Evolutionary conservation across 92 coral and sea anemone genomes (phyloP).

Genomic region (Ricordea florida): DNA sequence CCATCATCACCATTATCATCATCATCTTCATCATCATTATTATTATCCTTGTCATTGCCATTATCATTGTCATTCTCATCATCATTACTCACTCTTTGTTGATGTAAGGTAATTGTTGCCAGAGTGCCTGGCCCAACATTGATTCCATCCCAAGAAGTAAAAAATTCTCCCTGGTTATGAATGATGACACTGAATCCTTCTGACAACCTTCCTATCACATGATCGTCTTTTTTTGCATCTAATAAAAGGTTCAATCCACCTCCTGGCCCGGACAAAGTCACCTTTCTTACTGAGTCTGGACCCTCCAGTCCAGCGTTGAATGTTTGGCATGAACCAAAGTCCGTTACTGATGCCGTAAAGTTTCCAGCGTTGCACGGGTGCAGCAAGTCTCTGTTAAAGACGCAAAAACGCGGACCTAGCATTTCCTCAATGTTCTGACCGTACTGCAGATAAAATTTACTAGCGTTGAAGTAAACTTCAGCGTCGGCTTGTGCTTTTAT

Average conservation of each 20-base stretch:
- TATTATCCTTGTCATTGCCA: not conserved
- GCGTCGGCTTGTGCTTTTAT: conserved; percentile 9
- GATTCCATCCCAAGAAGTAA: conserved; percentile 8
- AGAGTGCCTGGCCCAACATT: conserved; percentile 20
- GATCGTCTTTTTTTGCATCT: conserved; percentile 3
- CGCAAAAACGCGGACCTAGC: not conserved
- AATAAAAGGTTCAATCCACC: conserved; percentile 21
- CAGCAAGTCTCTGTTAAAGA: not conserved
- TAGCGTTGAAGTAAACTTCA: conserved; percentile 2
- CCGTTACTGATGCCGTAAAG: not conserved
- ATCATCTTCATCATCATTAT: not conserved
- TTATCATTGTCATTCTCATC: not conserved
- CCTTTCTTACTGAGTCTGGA: not conserved
- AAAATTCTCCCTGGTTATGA: conserved; percentile 39
- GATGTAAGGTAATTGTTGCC: conserved; percentile 21
- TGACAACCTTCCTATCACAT: conserved; percentile 24
- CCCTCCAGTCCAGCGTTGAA: conserved; percentile 19
- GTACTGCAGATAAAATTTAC: conserved; percentile 15
- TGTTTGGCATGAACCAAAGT: conserved; percentile 27
- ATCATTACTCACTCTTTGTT: conserved; percentile 10
- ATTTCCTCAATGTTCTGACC: not conserved
- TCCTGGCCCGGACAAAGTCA: not conserved
- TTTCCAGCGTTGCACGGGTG: not conserved
- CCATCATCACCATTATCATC: too few relatives aligned
- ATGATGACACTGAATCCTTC: conserved; percentile 34